These are phyloP conservation scores for Protaetia brevitarsis DNA, from an alignment of 1,140 invertebrate species.

Conservation along the genomic window DNA sequence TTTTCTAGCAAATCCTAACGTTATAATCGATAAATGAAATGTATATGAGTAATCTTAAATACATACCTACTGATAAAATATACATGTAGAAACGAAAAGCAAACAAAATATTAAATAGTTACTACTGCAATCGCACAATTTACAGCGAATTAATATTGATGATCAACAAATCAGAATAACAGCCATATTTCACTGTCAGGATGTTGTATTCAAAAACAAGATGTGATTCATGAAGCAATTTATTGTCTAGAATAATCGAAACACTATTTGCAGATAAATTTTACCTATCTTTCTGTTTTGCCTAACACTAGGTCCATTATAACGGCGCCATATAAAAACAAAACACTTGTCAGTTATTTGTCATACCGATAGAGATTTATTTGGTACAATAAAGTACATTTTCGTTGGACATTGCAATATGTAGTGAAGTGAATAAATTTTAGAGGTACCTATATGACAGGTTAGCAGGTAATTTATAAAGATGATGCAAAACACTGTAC, in stretches of 20 bases:
- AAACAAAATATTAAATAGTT: too few species aligned
- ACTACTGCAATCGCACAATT: neutral
- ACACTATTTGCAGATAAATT: neutral
- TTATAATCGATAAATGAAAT: neutral
- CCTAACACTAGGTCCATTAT: neutral
- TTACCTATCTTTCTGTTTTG: neutral
- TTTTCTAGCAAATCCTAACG: neutral
- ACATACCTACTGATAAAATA: too few species aligned
- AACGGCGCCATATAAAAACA: constrained; percentile 2
- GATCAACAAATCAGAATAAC: neutral
- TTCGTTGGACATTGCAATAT: neutral
- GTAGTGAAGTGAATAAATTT: neutral
- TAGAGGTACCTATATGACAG: too few species aligned
- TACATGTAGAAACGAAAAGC: too few species aligned
- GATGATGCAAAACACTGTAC: too few species aligned
- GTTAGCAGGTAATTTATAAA: too few species aligned
- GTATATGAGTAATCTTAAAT: neutral
- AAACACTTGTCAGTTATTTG: constrained; percentile 3
- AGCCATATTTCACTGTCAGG: neutral
- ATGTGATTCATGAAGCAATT: neutral
- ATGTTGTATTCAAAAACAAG: neutral
- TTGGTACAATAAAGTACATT: neutral
- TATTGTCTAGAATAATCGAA: neutral
- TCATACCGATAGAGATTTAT: constrained; percentile 11
- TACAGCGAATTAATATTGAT: neutral